Base-by-base conservation (phyloP, 1,140 invertebrate species). In the Hirudo medicinalis region DNA sequence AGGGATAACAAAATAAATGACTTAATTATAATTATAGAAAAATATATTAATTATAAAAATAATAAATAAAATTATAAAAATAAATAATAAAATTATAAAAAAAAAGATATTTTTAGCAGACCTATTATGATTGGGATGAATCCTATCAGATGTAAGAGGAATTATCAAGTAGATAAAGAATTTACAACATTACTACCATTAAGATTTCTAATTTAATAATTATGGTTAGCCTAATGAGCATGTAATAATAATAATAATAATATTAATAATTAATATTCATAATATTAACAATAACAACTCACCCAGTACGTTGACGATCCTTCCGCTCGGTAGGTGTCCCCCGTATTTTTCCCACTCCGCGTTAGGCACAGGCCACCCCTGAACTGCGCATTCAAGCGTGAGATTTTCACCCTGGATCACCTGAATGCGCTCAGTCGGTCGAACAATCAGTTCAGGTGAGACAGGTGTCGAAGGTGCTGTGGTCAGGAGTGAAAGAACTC, bases 331-430 rank as follows among this genome's bases (percentile, higher is more conserved):
- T 32, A 82, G 77, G 0, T 67, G 60, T 63, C 83, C 81, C 55
- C 82, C 81, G 40, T 82, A 81, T 75, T 85, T 86, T 49, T 79
- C 80, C 87, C 87, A 88, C 0, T 82, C 80, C 0, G 87, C 83
- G 71, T 78, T 81, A 3, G 87, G 87, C 0, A 83, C 76, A 0
- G 87, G 87, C 68, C 83, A 83, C 0, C 87, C 87, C 2, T 85
- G 82, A 32, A 84, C 86, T 0, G 84, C 83, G 76, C 88, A 89
- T 79, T 88, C 87, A 32, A 89, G 77, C 6, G 86, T 87, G 0
- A 87, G 81, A 27, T 85, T 86, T n/a, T 82, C 82, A 49, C 86
- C 87, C 78, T 79, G 76, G 74, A 80, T 76, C 5, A 76, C 75
- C 22, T 66, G 72, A 43, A 63, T 67, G 17, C 49, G 40, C 55